Base-by-base conservation (phyloP, 2,888 invertebrate species). In the Yponomeuta sedellus region DNA sequence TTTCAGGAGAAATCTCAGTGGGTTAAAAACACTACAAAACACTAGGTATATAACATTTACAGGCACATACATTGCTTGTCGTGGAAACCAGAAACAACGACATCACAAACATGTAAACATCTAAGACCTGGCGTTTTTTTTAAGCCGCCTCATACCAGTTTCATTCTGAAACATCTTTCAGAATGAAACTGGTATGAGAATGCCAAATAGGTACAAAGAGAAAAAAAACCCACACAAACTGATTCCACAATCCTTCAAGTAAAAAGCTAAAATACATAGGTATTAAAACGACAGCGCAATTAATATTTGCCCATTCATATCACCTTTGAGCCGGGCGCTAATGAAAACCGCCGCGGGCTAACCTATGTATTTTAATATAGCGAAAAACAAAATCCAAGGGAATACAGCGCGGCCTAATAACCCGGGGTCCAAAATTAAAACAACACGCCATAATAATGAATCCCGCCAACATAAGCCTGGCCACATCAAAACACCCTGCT, bases 371-470 rank as follows among this genome's bases (percentile, higher is more conserved):
- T 52, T 52, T 52, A 52, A 16, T 52, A 52, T 52, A 52, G 16
- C 58, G n/a, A 44, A 16, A 39, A 65, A 58, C 58, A 65, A 65
- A 65, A 65, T 16, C 65, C 65, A 20, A 52, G 65, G 65, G 59
- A 65, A 65, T 65, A 59, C 65, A 10, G 58, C 72, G 73, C 69
- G 61, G 69, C 72, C 71, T 72, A 76, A 73, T 76, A 75, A 75
- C 73, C 75, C 69, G 71, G 66, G 71, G 70, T 67, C 72, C 11
- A 75, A 80, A 82, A 82, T 81, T 77, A 81, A 81, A 82, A 78
- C 77, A 82, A 78, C 77, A 70, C 76, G 75, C 81, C 74, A 77
- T 82, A 84, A 77, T 82, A 84, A 85, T 85, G 85, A 83, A 85
- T 84, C 82, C 81, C 73, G 72, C 80, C 81, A 85, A 82, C 80